Base-by-base conservation (phyloP, 2,797 vertebrate species). In the Chromis chromis region DNA sequence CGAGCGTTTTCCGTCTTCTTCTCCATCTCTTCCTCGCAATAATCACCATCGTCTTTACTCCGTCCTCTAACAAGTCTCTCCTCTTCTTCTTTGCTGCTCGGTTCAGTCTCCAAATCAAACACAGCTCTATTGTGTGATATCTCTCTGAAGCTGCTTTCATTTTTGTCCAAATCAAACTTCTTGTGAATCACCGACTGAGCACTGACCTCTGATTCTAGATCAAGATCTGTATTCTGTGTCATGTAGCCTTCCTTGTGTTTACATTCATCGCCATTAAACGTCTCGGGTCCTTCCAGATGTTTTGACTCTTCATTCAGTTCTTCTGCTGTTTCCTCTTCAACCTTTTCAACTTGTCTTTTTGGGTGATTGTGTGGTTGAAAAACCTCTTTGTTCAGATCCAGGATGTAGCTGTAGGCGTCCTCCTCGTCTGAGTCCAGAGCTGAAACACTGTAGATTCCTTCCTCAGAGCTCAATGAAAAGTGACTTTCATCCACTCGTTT, bases 361-460 rank as follows among this genome's bases (percentile, higher is more conserved):
- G 61, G 17, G 22, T 64, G 78, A 63, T 56, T 61, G 21, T 8
- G 53, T 1, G 83, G 74, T 33, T 60, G 81, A 27, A 81, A 86
- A 60, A 89, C 79, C 0, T 91, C 91, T 69, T 91, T 88, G 57
- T 92, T 91, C 4, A 93, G 87, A 52, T 94, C 89, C 64, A 91
- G 81, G 72, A 95, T 81, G 50, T 92, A 94, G 65, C 87, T 93
- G 52, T 86, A 93, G 0, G 86, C 92, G 1, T 96, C 93, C 36
- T 92, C 94, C 50, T 93, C 91, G 1, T 94, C 92, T 27, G 86
- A 94, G 64, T 93, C 93, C 63, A 93, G 71, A 0, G 42, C 52
- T 1, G 90, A 76, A 76, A 93, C 24, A 14, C 25, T 83, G 61
- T 89, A 90, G 65, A 90, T 65, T 36, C 87, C 91, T 31, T 92